Evolutionary conservation across 1,140 invertebrate species (phyloP).

Genomic region (Bicyclus anynana): DNA sequence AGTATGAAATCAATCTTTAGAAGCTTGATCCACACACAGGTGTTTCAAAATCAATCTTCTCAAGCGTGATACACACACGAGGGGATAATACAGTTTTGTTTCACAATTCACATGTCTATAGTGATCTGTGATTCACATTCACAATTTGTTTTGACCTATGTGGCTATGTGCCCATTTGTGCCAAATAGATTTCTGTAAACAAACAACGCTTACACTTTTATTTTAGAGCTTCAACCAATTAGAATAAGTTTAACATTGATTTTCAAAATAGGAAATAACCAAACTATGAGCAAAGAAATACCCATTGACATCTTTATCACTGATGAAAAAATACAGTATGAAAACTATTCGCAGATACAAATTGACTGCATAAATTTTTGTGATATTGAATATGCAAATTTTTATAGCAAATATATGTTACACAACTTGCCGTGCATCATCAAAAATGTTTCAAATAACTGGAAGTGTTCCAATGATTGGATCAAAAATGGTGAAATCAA

Average conservation of each 20-base stretch:
- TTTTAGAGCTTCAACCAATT: no score
- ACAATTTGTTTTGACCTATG: no score
- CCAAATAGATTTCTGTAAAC: no score
- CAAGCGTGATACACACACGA: no score
- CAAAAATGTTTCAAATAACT: slow-evolving; percentile 78
- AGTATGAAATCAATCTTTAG: no score
- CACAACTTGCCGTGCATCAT: slow-evolving; percentile 83
- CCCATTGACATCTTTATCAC: slow-evolving; percentile 2
- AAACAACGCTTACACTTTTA: no score
- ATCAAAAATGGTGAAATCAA: slow-evolving; percentile 78
- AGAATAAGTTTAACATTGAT: not conserved
- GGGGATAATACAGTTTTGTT: no score
- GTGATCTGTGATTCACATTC: no score
- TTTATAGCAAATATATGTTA: slow-evolving; percentile 79
- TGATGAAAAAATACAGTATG: not conserved
- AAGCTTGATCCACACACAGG: no score
- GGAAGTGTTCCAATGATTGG: slow-evolving; percentile 81
- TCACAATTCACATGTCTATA: no score
- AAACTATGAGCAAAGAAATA: not conserved
- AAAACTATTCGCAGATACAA: slow-evolving; percentile 7
- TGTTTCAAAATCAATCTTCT: no score
- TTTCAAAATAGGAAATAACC: not conserved
- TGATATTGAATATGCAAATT: slow-evolving; percentile 62
- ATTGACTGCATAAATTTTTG: slow-evolving; percentile 22
- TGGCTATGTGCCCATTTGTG: no score